A percentile compares a stretch with the other conserved stretches of the same genome.
phyloP scores from a whole-genome alignment of 1,140 invertebrate species.

The Brachionus sp. region DNA sequence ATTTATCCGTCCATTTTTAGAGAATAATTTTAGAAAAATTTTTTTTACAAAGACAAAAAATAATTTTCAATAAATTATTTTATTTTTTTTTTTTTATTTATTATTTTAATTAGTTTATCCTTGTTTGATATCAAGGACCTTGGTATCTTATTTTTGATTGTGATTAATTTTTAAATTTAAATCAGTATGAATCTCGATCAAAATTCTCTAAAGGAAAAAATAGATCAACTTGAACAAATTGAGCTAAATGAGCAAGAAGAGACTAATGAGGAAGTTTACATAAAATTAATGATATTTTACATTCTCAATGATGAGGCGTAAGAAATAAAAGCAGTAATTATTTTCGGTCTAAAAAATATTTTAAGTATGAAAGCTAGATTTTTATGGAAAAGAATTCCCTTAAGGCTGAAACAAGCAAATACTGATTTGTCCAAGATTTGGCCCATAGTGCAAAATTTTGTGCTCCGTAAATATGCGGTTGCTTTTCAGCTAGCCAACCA shows the following conservation, averaged over 20 bases:
- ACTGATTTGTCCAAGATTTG: neutral
- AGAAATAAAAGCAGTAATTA: neutral
- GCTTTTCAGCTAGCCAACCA: neutral
- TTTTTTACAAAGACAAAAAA: neutral
- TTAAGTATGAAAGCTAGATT: constrained; percentile 18
- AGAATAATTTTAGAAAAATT: neutral
- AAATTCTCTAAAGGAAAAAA: neutral
- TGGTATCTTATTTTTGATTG: neutral
- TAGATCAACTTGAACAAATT: neutral
- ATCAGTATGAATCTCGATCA: neutral
- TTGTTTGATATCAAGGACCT: constrained; percentile 29
- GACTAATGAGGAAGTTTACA: neutral
- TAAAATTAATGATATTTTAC: neutral
- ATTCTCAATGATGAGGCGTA: neutral
- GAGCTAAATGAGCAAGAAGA: neutral
- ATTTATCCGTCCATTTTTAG: constrained; percentile 11
- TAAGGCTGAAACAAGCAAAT: neutral
- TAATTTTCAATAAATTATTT: neutral
- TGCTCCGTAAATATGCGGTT: neutral
- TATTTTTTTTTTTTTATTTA: neutral
- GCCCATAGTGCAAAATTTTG: neutral
- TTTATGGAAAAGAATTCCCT: constrained; percentile 9
- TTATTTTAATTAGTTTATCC: neutral
- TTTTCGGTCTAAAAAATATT: neutral
- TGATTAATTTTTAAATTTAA: neutral